phyloP scores from a whole-genome alignment of 2,888 invertebrate species.

The Homarus gammarus region DNA sequence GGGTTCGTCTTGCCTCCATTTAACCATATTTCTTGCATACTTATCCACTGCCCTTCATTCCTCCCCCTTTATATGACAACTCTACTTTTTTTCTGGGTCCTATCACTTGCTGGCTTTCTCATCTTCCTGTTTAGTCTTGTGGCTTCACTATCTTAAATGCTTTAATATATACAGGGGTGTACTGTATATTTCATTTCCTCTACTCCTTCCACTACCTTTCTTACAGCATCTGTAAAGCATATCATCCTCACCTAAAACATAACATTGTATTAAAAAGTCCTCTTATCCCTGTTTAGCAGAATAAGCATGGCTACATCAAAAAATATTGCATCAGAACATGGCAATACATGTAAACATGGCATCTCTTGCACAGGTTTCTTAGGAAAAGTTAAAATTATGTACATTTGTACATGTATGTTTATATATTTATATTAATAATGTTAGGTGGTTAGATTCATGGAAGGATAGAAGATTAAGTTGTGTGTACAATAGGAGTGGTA shows the following conservation, averaged over 20 bases:
- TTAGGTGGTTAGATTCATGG: conserved; percentile 1
- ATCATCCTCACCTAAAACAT: not conserved
- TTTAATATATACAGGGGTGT: too few species aligned
- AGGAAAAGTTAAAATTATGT: not conserved
- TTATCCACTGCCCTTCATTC: too few species aligned
- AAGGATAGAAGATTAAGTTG: not conserved
- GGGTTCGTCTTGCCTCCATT: too few species aligned
- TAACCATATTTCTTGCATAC: too few species aligned
- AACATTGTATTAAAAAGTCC: not conserved
- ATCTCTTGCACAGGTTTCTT: not conserved
- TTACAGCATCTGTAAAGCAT: not conserved
- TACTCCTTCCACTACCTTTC: not conserved
- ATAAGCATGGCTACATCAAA: not conserved
- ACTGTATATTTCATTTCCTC: too few species aligned
- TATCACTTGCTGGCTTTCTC: too few species aligned
- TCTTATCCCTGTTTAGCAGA: not conserved
- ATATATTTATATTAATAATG: not conserved
- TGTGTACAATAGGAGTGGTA: not conserved
- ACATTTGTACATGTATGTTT: not conserved
- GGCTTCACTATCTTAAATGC: too few species aligned
- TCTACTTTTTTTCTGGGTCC: too few species aligned
- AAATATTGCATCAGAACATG: not conserved
- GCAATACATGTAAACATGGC: not conserved
- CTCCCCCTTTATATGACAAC: too few species aligned
- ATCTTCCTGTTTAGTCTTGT: too few species aligned